Evolutionary conservation across 2,888 invertebrate species (phyloP).

Genomic region (Parnassius orleans): DNA sequence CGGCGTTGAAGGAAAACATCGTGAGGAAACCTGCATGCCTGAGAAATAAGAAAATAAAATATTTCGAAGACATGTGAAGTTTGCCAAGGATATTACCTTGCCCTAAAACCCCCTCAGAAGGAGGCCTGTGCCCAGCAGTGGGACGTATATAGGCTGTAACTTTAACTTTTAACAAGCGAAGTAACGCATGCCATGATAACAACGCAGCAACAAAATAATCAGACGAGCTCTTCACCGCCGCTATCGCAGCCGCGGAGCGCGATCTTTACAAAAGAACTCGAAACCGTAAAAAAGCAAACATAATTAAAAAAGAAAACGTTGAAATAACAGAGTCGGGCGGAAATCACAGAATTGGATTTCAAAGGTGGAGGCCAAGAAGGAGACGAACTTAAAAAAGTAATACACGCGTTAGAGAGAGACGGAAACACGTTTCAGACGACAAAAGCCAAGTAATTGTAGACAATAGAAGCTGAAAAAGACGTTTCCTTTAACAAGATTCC

Average conservation of each 20-base stretch:
- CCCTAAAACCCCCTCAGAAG: too few relatives aligned
- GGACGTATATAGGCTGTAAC: too few relatives aligned
- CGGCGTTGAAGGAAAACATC: too few relatives aligned
- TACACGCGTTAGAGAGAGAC: conserved; percentile 44
- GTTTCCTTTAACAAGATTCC: conserved; percentile 78
- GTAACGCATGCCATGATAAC: too few relatives aligned
- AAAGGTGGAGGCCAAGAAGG: conserved; percentile 47
- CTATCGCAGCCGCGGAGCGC: background rate
- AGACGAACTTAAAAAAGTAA: conserved; percentile 41
- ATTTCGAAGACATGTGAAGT: too few relatives aligned
- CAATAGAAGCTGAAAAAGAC: conserved; percentile 79
- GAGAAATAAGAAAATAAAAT: too few relatives aligned
- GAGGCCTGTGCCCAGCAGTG: too few relatives aligned
- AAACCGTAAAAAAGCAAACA: conserved; percentile 29
- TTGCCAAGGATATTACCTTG: too few relatives aligned
- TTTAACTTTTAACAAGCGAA: too few relatives aligned
- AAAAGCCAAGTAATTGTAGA: conserved; percentile 78
- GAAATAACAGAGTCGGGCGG: conserved; percentile 49
- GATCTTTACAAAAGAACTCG: conserved; percentile 6
- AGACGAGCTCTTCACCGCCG: too few relatives aligned
- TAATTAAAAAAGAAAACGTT: conserved; percentile 50
- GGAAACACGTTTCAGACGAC: conserved; percentile 49
- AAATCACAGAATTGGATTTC: conserved; percentile 69
- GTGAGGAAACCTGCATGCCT: too few relatives aligned
- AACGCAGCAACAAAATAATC: too few relatives aligned